Base-by-base conservation (phyloP, 2,113 vertebrate genomes). In the Pleuronectes platessa region DNA sequence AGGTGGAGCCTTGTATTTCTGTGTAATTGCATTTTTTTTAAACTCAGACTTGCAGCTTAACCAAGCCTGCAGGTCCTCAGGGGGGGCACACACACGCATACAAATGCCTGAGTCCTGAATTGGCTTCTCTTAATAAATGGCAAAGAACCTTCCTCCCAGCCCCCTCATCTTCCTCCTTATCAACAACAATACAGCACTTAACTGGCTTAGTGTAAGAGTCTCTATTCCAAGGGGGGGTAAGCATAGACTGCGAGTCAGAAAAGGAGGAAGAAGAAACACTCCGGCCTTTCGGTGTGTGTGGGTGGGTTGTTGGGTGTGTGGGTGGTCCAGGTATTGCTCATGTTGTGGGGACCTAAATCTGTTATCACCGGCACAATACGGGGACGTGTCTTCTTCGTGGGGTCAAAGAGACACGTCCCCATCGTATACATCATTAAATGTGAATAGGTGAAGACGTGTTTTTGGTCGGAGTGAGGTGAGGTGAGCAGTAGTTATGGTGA, bases 141-240 rank as follows among this genome's bases (percentile, higher is more conserved):
- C 0, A 0, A 24, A 72, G 66, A 66, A 64, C 53, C 65, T 65
- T 83, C 78, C 66, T 79, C 76, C 56, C 23, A 37, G 6, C 45
- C 31, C 51, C 56, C 71, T 85, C 79, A 79, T 84, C 71, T 71
- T 71, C 56, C 68, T 70, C 63, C 61, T 79, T 70, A 83, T 83
- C 59, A 79, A 64, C 77, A 85, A 80, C 79, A 86, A 76, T 78
- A 59, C 12, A 4, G 35, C 69, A 74, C 82, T 87, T 85, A 86
- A 81, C 72, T 63, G 35, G 64, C 61, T 87, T 81, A 78, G 51
- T 78, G 82, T 86, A 69, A 83, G 65, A 63, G 77, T 68, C 73
- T 82, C 37, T 20, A 56, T 53, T 85, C 35, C 53, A 31, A 81
- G 76, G 31, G 66, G 73, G 67, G 26, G 23, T 42, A 71, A 66